Conservation (phyloP, 2,113 vertebrate genomes). For the Isurus oxyrinchus region DNA sequence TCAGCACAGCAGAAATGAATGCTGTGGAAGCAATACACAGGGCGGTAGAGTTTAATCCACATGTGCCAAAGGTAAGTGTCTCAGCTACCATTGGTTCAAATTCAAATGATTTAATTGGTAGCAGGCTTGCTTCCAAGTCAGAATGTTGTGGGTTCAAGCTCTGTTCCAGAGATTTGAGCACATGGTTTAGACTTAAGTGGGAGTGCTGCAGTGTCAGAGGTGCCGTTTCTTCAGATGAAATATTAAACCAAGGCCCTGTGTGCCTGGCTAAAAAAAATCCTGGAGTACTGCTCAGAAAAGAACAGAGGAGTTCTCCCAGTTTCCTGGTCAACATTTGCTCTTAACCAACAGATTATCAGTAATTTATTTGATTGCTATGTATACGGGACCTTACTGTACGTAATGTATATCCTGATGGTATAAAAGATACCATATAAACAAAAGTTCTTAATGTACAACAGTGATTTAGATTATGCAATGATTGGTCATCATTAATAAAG, state of each 20-base stretch:
- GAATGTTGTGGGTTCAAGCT: background rate
- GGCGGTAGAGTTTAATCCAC: slow-evolving; percentile 98
- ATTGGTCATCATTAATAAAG: background rate
- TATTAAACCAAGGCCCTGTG: background rate
- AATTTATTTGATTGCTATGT: background rate
- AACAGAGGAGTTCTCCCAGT: background rate
- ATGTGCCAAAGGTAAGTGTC: slow-evolving; percentile 89
- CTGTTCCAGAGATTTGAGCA: background rate
- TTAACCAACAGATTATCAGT: background rate
- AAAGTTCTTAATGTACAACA: background rate
- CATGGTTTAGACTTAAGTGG: background rate
- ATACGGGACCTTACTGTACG: background rate
- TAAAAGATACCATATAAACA: background rate
- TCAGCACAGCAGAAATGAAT: slow-evolving; percentile 96
- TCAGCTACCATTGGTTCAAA: background rate
- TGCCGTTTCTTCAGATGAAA: background rate
- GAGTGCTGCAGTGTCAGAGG: background rate
- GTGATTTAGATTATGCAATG: background rate
- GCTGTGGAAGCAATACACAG: slow-evolving; percentile 99
- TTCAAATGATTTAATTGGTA: background rate
- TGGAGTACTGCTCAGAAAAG: background rate
- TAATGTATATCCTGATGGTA: background rate
- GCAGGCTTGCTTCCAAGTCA: background rate
- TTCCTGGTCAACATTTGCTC: background rate
- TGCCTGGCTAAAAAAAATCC: background rate